A percentile compares a stretch with the other conserved stretches of the same genome.
phyloP scores from a whole-genome alignment of 2,113 vertebrate species.

The Telmatochromis brichardi region DNA sequence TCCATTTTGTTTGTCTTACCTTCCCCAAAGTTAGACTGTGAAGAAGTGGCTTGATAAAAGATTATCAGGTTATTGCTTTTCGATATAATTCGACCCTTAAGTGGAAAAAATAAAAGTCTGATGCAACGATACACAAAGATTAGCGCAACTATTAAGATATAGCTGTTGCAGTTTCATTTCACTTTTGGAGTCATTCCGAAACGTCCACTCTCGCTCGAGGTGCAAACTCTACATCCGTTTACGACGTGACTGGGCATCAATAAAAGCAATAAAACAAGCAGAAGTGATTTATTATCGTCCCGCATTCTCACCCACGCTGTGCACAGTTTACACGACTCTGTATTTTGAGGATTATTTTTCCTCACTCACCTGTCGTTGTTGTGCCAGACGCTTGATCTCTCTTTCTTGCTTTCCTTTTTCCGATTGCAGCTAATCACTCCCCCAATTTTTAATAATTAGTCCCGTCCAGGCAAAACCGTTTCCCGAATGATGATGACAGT shows the following conservation, averaged over 20 bases:
- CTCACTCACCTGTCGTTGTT: constrained; percentile 65
- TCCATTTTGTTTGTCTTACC: background rate
- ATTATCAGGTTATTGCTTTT: background rate
- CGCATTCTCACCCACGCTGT: background rate
- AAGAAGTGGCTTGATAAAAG: background rate
- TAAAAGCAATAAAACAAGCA: background rate
- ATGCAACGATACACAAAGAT: background rate
- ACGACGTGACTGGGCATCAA: background rate
- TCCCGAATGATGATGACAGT: constrained; percentile 59
- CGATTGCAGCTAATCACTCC: constrained; percentile 27
- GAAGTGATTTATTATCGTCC: background rate
- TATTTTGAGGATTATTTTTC: background rate
- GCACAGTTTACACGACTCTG: background rate
- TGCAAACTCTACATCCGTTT: background rate
- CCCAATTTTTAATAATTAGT: constrained; percentile 59
- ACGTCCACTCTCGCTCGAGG: background rate
- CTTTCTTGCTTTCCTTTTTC: background rate
- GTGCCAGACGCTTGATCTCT: background rate
- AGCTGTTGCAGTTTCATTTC: background rate
- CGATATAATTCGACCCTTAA: background rate
- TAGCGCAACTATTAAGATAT: background rate
- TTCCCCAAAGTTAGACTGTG: background rate
- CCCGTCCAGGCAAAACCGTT: constrained; percentile 47
- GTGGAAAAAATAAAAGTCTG: background rate
- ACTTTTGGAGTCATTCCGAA: background rate